Evolutionary conservation across 2,888 invertebrate genomes (phyloP).

Genomic region (Trachelus troglodyta): DNA sequence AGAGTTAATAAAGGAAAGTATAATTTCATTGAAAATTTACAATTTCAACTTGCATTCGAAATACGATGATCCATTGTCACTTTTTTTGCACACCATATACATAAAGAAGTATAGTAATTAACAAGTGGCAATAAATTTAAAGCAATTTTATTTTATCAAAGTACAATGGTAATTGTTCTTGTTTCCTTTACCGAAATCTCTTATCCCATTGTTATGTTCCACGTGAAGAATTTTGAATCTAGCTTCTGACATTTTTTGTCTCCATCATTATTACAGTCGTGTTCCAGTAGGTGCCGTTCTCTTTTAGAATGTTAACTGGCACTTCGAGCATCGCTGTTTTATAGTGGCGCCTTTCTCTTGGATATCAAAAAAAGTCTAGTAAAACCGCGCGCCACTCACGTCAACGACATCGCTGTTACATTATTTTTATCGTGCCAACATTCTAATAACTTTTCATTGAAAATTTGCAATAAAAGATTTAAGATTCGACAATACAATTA

Average conservation of each 20-base stretch:
- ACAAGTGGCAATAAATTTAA: not conserved
- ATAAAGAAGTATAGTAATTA: too few relatives aligned
- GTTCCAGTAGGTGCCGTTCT: not conserved
- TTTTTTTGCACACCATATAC: too few relatives aligned
- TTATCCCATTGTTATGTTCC: not conserved
- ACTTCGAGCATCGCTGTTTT: conserved; percentile 10
- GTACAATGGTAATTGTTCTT: not conserved
- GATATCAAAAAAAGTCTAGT: not conserved
- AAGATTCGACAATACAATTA: not conserved
- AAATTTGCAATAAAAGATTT: not conserved
- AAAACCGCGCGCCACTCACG: not conserved
- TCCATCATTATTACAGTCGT: not conserved
- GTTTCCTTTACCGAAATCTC: not conserved
- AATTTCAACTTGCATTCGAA: too few relatives aligned
- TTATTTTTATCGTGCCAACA: not conserved
- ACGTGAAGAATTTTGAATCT: not conserved
- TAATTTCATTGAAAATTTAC: too few relatives aligned
- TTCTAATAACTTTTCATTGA: not conserved
- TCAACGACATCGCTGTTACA: not conserved
- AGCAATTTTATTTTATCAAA: not conserved
- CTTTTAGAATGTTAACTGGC: conserved; percentile 8
- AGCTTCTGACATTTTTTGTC: not conserved
- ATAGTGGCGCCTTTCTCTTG: conserved; percentile 12
- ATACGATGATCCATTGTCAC: too few relatives aligned
- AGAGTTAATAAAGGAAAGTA: too few relatives aligned